phyloP scores from a whole-genome alignment of 2,888 invertebrate genomes.

The Eupithecia exiguata region DNA sequence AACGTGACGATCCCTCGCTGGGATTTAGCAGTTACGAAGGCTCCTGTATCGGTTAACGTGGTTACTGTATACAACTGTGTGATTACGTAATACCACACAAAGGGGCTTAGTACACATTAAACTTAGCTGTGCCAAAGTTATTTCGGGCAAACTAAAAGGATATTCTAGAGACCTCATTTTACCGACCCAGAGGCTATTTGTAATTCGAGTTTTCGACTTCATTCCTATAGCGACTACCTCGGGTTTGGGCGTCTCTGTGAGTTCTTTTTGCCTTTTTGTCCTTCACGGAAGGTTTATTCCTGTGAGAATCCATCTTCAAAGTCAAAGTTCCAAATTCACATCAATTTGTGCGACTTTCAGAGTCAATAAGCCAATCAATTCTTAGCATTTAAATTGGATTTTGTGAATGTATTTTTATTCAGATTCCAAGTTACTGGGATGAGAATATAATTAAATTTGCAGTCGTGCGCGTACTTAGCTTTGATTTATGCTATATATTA shows the following conservation, averaged over 20 bases:
- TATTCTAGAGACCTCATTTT: conserved; percentile 1
- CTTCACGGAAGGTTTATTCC: background rate
- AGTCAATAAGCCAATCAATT: conserved; percentile 16
- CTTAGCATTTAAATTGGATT: conserved; percentile 3
- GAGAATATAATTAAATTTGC: conserved; percentile 21
- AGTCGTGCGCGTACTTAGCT: conserved; percentile 11
- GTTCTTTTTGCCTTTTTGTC: background rate
- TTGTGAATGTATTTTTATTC: conserved; percentile 18
- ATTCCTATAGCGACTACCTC: background rate
- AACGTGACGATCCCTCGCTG: conserved; percentile 64
- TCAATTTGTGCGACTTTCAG: conserved; percentile 4
- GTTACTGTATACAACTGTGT: conserved; percentile 26
- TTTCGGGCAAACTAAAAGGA: conserved; percentile 8
- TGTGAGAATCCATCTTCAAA: background rate
- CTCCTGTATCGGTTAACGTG: conserved; percentile 55
- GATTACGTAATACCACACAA: conserved; percentile 21
- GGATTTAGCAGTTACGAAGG: conserved; percentile 58
- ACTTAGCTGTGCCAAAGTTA: conserved; percentile 12
- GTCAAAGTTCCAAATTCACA: conserved; percentile 8
- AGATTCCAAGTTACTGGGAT: conserved; percentile 13
- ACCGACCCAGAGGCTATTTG: background rate
- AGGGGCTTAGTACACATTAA: conserved; percentile 11
- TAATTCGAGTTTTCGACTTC: conserved; percentile 3
- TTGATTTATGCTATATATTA: conserved; percentile 10
- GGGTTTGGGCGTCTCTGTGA: background rate